A percentile compares a stretch with the other conserved stretches of the same genome.
phyloP scores from a whole-genome alignment of 2,113 vertebrate genomes.

The Lycaon pictus region DNA sequence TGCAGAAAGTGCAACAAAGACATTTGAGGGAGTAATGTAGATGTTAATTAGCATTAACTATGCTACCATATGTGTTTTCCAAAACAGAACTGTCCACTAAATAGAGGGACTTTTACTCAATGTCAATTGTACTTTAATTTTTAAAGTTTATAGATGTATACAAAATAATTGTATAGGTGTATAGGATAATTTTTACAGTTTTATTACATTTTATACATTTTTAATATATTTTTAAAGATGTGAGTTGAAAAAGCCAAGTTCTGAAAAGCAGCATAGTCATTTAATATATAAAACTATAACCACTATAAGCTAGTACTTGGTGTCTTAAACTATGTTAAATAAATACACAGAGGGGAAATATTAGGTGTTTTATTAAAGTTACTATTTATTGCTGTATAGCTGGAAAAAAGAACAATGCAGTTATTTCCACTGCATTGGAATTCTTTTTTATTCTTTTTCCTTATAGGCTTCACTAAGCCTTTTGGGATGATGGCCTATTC shows the following conservation, averaged over 20 bases:
- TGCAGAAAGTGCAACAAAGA: neutral
- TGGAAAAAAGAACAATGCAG: neutral
- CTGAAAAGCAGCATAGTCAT: neutral
- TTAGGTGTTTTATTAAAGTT: neutral
- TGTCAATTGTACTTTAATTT: neutral
- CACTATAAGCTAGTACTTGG: neutral
- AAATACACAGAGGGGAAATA: neutral
- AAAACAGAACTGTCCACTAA: neutral
- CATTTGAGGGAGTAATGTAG: neutral
- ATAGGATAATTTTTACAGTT: neutral
- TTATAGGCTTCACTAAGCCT: neutral
- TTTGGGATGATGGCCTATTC: neutral
- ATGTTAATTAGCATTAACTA: neutral
- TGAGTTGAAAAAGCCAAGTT: neutral
- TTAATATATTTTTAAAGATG: slow-evolving; percentile 2
- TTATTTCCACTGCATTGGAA: neutral
- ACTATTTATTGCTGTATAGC: neutral
- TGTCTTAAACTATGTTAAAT: slow-evolving; percentile 12
- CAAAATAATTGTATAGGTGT: neutral
- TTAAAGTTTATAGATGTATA: neutral
- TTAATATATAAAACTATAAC: neutral
- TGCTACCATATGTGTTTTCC: neutral
- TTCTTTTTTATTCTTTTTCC: neutral
- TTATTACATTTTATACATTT: neutral
- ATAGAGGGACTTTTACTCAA: neutral